phyloP scores from a whole-genome alignment of 2,113 vertebrate species.

The Nothocercus julius region DNA sequence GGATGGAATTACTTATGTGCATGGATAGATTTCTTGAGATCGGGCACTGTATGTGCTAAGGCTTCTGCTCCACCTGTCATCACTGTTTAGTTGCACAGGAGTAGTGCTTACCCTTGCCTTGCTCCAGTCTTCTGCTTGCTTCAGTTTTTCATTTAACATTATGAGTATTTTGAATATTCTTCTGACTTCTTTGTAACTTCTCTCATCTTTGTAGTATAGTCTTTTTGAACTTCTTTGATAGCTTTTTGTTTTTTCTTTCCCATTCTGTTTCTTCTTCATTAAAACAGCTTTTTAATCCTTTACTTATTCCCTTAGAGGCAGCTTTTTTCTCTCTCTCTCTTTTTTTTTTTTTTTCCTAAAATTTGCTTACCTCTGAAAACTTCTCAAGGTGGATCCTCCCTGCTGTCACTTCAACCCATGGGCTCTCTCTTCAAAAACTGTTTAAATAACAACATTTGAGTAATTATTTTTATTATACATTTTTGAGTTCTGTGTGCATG shows the following conservation, averaged over 20 bases:
- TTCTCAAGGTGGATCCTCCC: not conserved
- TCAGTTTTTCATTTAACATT: not conserved
- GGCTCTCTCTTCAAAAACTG: not conserved
- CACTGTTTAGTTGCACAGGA: not conserved
- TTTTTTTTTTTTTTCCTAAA: not conserved
- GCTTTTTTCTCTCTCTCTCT: fast-evolving
- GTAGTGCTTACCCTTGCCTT: not conserved
- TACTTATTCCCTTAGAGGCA: not conserved
- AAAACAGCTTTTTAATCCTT: not conserved
- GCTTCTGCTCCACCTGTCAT: not conserved
- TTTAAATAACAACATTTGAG: not conserved
- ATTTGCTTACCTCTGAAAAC: not conserved
- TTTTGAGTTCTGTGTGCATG: not conserved
- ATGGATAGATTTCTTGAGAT: not conserved
- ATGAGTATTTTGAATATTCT: not conserved
- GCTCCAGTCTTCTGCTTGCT: not conserved
- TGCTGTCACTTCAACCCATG: not conserved
- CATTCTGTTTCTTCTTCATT: not conserved
- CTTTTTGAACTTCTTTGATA: not conserved
- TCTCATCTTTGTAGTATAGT: not conserved
- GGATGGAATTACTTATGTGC: not conserved
- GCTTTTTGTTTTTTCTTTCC: not conserved
- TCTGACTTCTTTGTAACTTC: not conserved
- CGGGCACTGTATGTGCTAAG: not conserved
- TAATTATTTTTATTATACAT: not conserved